These are phyloP conservation scores for Brachyptera putata DNA, from an alignment of 2,888 invertebrate species.

Conservation along the genomic window DNA sequence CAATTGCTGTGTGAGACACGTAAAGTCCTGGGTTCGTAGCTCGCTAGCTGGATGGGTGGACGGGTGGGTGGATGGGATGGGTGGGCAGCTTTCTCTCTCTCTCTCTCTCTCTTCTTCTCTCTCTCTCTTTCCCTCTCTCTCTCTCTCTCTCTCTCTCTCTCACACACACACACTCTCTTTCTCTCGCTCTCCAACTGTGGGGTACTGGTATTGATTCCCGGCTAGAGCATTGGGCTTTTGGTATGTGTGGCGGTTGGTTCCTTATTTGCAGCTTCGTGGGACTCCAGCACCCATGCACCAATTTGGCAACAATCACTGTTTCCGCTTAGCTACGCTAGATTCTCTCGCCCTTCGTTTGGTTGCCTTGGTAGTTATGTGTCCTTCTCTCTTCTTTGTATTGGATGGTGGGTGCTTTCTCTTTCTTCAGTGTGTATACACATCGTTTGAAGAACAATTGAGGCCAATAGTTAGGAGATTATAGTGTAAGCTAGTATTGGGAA, in stretches of 20 bases:
- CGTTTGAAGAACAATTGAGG: too few species aligned
- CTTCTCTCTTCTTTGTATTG: too few species aligned
- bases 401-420: too few species aligned
- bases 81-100: background rate
- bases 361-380: too few species aligned
- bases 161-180: background rate
- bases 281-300: conserved; percentile 1
- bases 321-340: conserved; percentile 20
- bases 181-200: conserved; percentile 10
- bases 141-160: too few species aligned
- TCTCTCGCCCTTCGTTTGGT: background rate
- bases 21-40: conserved; percentile 8
- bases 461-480: too few species aligned
- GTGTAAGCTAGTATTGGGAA: too few species aligned
- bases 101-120: too few species aligned
- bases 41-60: background rate
- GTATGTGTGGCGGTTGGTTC: conserved; percentile 5
- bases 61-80: background rate
- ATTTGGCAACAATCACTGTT: conserved; percentile 34
- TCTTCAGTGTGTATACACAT: too few species aligned
- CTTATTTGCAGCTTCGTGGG: background rate
- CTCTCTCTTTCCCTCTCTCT: too few species aligned
- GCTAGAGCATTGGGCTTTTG: background rate
- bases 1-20: conserved; percentile 7
- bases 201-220: conserved; percentile 32